phyloP scores from a whole-genome alignment of 2,113 vertebrate genomes.

The Oncorhynchus mykiss region DNA sequence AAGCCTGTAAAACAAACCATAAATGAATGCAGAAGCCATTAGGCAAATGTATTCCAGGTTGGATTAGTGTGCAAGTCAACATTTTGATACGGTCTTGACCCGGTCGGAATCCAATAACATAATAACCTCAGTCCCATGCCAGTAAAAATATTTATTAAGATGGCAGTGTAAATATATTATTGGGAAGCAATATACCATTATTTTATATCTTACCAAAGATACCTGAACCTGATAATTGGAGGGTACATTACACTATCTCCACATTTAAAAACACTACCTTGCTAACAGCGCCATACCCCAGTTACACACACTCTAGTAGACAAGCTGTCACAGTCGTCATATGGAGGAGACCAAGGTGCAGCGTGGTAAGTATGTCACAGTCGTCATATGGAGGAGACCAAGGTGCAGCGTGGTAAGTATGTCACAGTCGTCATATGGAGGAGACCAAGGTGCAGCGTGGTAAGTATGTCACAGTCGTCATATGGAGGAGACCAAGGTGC shows the following conservation, averaged over 20 bases:
- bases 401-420: too few relatives aligned
- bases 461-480: too few relatives aligned
- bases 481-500: too few relatives aligned
- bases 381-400: too few relatives aligned
- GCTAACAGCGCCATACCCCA: background rate
- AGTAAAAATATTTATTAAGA: conserved; percentile 17
- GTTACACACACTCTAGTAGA: too few relatives aligned
- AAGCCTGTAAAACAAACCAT: conserved; percentile 33
- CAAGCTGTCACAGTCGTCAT: too few relatives aligned
- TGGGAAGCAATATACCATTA: background rate
- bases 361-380: too few relatives aligned
- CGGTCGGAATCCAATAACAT: conserved; percentile 70
- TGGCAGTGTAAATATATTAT: background rate
- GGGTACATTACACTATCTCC: too few relatives aligned
- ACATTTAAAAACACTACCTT: background rate
- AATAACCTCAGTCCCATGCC: conserved; percentile 33
- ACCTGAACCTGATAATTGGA: too few relatives aligned
- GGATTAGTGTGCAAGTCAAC: conserved; percentile 67
- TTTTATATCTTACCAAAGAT: background rate
- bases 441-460: too few relatives aligned
- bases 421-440: too few relatives aligned
- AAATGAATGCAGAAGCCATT: conserved; percentile 49
- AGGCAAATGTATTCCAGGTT: conserved; percentile 34
- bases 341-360: too few relatives aligned
- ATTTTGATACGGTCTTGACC: conserved; percentile 66